These are phyloP conservation scores for Margaritifera margaritifera DNA, from an alignment of 2,888 invertebrate genomes.

Conservation along the genomic window DNA sequence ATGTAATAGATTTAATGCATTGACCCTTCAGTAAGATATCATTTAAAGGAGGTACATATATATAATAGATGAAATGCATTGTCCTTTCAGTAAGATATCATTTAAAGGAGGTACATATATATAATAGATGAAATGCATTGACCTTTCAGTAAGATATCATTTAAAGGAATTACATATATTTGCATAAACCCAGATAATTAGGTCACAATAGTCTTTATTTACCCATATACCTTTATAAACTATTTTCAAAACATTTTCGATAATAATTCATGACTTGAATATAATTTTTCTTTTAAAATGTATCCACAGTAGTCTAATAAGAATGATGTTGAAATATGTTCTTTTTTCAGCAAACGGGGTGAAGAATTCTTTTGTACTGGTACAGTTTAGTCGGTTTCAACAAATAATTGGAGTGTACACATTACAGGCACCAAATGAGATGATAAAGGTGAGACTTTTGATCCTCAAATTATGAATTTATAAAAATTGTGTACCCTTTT, in stretches of 20 bases:
- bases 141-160: too few species aligned
- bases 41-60: too few species aligned
- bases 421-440: constrained; percentile 73
- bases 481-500: background rate
- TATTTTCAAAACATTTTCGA: background rate
- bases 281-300: background rate
- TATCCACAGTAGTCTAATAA: too few species aligned
- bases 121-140: too few species aligned
- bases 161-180: too few species aligned
- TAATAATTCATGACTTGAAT: background rate
- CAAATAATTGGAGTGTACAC: constrained; percentile 75
- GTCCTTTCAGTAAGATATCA: too few species aligned
- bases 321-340: background rate
- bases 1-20: too few species aligned
- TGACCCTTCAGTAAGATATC: too few species aligned
- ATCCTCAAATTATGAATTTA: background rate
- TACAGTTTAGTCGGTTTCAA: constrained; percentile 75
- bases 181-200: too few species aligned
- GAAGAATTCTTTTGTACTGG: constrained; percentile 74
- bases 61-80: too few species aligned
- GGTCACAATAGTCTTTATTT: too few species aligned
- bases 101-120: too few species aligned
- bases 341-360: constrained; percentile 63
- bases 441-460: constrained; percentile 71
- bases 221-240: constrained; percentile 5